Evolutionary conservation across 2,113 vertebrate genomes (phyloP), one percentile per base, ranked within the genome.

Genomic region (Podilymbus podiceps): DNA sequence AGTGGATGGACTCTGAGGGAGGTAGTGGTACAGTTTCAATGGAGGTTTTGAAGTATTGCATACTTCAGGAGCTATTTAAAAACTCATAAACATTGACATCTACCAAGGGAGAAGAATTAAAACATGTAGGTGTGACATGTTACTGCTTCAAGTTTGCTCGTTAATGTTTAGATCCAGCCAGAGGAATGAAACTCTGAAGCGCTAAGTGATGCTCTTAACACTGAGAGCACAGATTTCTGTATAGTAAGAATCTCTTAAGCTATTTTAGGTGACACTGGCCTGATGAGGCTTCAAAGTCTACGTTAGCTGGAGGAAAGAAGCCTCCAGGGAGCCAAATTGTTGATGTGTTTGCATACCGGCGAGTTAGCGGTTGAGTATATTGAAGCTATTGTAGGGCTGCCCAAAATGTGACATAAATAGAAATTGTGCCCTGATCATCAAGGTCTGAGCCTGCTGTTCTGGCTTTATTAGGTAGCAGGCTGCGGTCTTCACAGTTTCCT

Each of bases 401-500:
- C 94, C 94, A 75, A 95, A 96, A 72, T 3, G 25, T 0, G 89
- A 95, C 95, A 96, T 96, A 96, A 96, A 97, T 96, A 96, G 96
- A 93, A 91, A 42, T 56, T 79, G 78, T 91, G 85, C 78, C 78
- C 46, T 12, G 78, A 94, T 85, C 82, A 56, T 23, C 67, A 72
- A 95, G 90, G 90, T 93, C 95, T 79, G 46, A 97, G 90, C 67
- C 53, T 67, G 93, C 81, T 89, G 5, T 55, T 81, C 47, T 93
- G 94, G 82, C 96, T 97, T 97, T 97, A 96, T 96, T 97, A 96
- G 95, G 96, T 68, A 97, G 88, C 92, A 89, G 78, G 64, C 90
- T 94, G 60, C 27, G 0, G 80, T 85, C 76, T 46, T 74, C 11
- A 30, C 56, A 18, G 56, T 40, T 97, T 47, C 74, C 18, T 67